These are phyloP conservation scores for Gisinianus flammeolus DNA, from an alignment of 2,888 invertebrate species.

Conservation along the genomic window DNA sequence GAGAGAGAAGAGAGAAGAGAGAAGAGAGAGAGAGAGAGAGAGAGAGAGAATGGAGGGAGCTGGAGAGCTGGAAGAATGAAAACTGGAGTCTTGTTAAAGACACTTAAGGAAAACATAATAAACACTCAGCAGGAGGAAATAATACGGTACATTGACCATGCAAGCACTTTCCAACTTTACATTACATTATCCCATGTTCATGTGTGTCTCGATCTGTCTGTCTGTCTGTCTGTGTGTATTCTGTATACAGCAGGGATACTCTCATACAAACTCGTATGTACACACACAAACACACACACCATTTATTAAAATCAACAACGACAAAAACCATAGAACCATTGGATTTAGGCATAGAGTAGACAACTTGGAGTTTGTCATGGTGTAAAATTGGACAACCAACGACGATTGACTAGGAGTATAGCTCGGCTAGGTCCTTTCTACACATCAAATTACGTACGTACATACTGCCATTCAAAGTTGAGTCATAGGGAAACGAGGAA, in stretches of 20 bases:
- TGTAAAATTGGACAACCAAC: not conserved
- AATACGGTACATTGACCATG: slow-evolving; percentile 38
- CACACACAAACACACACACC: not conserved
- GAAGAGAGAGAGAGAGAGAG: not conserved
- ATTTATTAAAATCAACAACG: slow-evolving; percentile 14
- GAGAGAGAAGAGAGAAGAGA: not conserved
- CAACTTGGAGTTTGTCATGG: too few relatives aligned
- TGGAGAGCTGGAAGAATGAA: too few relatives aligned
- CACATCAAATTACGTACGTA: too few relatives aligned
- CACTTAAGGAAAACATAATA: slow-evolving; percentile 32
- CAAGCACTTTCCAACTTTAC: slow-evolving; percentile 18
- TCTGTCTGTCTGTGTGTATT: too few relatives aligned
- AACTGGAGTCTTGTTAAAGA: slow-evolving; percentile 1
- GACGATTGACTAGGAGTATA: too few relatives aligned
- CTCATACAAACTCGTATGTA: not conserved
- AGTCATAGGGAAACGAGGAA: not conserved
- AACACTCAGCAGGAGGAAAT: slow-evolving; percentile 44
- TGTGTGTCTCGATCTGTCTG: too few relatives aligned
- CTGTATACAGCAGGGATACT: too few relatives aligned
- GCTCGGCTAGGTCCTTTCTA: too few relatives aligned
- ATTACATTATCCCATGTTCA: not conserved
- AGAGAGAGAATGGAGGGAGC: not conserved
- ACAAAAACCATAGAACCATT: too few relatives aligned
- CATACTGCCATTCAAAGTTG: too few relatives aligned
- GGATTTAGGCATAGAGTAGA: too few relatives aligned